These are phyloP conservation scores for Agrilus cyanescens DNA, from an alignment of 2,888 invertebrate species.

Conservation along the genomic window DNA sequence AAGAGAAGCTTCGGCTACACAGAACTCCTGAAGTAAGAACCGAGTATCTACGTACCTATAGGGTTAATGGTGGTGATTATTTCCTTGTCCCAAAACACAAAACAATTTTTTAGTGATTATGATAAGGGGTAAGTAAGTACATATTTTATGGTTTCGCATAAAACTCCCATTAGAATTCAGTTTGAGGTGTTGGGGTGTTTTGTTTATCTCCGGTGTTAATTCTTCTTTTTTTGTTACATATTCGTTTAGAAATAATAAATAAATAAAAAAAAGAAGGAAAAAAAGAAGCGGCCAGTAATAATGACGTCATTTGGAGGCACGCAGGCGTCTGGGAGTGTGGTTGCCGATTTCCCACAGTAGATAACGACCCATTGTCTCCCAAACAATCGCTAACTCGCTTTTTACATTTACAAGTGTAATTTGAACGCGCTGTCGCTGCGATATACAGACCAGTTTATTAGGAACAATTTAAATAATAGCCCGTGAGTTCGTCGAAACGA, in stretches of 20 bases:
- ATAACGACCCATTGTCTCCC: conserved; percentile 23
- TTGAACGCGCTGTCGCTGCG: conserved; percentile 16
- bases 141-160: no score
- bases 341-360: conserved; percentile 19
- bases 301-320: conserved; percentile 12
- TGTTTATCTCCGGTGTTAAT: no score
- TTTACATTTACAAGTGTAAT: conserved; percentile 18
- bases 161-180: no score
- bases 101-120: no score
- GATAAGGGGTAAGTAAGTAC: no score
- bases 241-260: neutral
- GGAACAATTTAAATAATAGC: conserved; percentile 13
- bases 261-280: neutral
- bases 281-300: neutral
- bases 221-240: neutral
- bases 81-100: no score
- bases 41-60: no score
- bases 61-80: no score
- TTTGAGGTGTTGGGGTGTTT: no score
- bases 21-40: no score
- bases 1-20: no score
- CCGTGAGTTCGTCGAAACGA: neutral
- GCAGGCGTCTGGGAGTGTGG: conserved; percentile 14
- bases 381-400: conserved; percentile 16
- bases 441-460: conserved; percentile 10